Evolutionary conservation across 2,888 invertebrate genomes (phyloP).

Genomic region (Orthonevra nobilis): DNA sequence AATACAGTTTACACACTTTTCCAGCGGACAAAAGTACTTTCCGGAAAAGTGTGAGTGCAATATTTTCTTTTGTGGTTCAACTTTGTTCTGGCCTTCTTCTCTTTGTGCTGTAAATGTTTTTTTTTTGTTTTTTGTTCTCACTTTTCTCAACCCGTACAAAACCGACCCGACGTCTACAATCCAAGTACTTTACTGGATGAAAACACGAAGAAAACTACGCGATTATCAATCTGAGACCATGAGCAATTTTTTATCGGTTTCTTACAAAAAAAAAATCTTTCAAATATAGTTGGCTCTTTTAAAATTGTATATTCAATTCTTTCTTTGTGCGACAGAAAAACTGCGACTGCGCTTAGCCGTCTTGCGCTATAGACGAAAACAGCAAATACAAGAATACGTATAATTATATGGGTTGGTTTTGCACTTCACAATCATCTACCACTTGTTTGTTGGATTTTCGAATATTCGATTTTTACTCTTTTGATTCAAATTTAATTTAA

Average conservation of each 20-base stretch:
- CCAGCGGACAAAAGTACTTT: conserved; percentile 52
- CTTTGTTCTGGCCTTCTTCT: conserved; percentile 8
- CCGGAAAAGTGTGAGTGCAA: conserved; percentile 50
- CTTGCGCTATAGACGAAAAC: not conserved
- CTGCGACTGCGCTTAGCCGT: conserved; percentile 44
- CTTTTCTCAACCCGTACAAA: conserved; percentile 21
- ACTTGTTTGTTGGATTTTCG: too few relatives aligned
- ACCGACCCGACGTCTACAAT: conserved; percentile 12
- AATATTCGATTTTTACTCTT: too few relatives aligned
- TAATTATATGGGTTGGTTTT: too few relatives aligned
- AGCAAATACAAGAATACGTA: too few relatives aligned
- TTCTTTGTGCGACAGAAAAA: conserved; percentile 32
- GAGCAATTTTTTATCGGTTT: conserved; percentile 31
- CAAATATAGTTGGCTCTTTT: conserved; percentile 15
- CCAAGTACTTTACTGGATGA: conserved; percentile 54
- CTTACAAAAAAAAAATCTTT: conserved; percentile 24
- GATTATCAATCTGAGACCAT: conserved; percentile 52
- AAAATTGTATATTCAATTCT: not conserved
- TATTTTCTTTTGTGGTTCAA: conserved; percentile 10
- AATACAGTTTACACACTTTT: conserved; percentile 59
- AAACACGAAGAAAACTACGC: conserved; percentile 68
- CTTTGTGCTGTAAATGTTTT: not conserved
- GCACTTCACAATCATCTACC: too few relatives aligned
- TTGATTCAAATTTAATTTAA: too few relatives aligned
- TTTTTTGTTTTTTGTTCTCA: conserved; percentile 14